Conservation (phyloP, 2,888 invertebrate genomes). For the Tipula vernalis region DNA sequence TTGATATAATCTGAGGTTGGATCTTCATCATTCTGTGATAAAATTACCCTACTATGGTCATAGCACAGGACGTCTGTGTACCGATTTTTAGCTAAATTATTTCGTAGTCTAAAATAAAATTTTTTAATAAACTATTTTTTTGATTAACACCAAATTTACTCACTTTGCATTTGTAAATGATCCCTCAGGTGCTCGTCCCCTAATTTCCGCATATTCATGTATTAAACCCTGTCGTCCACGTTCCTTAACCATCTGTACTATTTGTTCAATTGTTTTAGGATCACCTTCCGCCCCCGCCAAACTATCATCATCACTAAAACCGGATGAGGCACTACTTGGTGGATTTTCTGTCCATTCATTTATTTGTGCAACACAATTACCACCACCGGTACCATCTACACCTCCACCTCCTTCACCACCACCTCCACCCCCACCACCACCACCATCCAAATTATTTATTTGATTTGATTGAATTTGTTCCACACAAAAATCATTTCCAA, state of each 20-base stretch:
- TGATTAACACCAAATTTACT: constrained; percentile 22
- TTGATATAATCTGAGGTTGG: constrained; percentile 86
- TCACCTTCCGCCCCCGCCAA: constrained; percentile 59
- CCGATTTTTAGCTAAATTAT: constrained; percentile 70
- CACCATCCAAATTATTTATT: constrained; percentile 29
- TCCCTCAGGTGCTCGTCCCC: constrained; percentile 70
- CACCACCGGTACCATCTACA: constrained; percentile 28
- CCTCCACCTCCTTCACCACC: constrained; percentile 20
- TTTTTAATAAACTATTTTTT: constrained; percentile 6
- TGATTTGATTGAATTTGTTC: constrained; percentile 35
- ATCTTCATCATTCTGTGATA: constrained; percentile 64
- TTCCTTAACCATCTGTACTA: constrained; percentile 47
- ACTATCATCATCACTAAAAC: constrained; percentile 84
- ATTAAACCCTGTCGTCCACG: constrained; percentile 69
- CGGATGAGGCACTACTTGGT: constrained; percentile 64
- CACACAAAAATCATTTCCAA: constrained; percentile 15
- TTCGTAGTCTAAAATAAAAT: constrained; percentile 39
- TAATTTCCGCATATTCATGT: constrained; percentile 80
- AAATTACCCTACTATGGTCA: constrained; percentile 85
- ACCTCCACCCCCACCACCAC: constrained; percentile 18
- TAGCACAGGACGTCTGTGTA: constrained; percentile 95
- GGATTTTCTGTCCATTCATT: constrained; percentile 43
- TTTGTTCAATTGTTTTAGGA: constrained; percentile 53
- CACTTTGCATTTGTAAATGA: constrained; percentile 81
- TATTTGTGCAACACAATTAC: constrained; percentile 16